These are phyloP conservation scores for Eucera pruinosa DNA, from an alignment of 2,888 invertebrate species.

Conservation along the genomic window DNA sequence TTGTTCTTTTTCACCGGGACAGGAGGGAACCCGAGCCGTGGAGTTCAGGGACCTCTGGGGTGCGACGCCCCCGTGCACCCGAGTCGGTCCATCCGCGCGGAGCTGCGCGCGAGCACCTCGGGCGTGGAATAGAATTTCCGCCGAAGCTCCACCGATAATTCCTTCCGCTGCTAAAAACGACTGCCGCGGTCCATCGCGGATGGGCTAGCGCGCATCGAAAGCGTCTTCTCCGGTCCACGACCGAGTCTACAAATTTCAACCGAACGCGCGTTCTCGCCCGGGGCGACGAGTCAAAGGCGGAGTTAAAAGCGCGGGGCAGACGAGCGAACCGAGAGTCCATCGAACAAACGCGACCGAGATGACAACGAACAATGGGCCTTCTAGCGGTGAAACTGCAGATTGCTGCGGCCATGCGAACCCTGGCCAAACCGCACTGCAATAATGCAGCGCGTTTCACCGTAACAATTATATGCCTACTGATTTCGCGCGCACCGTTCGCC, in stretches of 20 bases:
- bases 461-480: conserved; percentile 61
- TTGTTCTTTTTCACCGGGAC: conserved; percentile 6
- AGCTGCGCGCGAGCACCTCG: not conserved
- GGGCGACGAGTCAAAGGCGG: not conserved
- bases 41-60: not conserved
- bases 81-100: not conserved
- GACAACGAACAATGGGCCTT: conserved; percentile 70
- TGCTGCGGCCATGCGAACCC: conserved; percentile 69
- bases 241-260: no score
- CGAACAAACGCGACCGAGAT: conserved; percentile 12
- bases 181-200: no score
- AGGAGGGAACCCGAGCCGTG: not conserved
- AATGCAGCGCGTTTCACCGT: conserved; percentile 67
- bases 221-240: no score
- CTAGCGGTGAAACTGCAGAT: conserved; percentile 73
- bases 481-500: conserved; percentile 17
- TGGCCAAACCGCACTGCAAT: conserved; percentile 70
- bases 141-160: not conserved
- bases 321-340: not conserved
- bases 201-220: no score
- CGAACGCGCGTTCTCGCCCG: no score
- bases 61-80: no score
- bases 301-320: not conserved
- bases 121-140: not conserved
- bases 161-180: no score